Evolutionary conservation across 2,888 invertebrate genomes (phyloP), one percentile per base, ranked within the genome.

Genomic region (Callimorpha dominula): DNA sequence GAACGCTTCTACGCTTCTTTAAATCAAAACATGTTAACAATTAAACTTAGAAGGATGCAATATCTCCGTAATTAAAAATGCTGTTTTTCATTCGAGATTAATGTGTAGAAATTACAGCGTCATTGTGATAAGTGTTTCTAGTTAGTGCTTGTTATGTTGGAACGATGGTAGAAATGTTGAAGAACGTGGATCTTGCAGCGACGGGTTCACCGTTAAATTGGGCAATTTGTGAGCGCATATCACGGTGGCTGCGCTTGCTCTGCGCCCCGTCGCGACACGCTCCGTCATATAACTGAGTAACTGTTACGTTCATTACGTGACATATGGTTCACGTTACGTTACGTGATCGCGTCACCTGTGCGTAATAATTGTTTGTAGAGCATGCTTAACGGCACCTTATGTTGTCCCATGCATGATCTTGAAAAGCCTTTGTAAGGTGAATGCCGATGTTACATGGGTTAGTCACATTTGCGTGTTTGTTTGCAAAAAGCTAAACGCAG

Each of bases 161-260:
- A 80, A 70, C 75, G 52, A 81, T 78, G 78, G 78, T 83, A 84
- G 82, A 78, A 86, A 81, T 80, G 85, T 72, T 78, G 76, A 79
- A 75, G 72, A 76, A 78, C 78, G 76, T 75, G 77, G 78, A 81
- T 74, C 79, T 77, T 71, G 75, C 70, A 80, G 77, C 80, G 83
- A 67, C 73, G 80, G 78, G 76, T 90, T 89, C 91, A 93, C 94
- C 94, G 95, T 95, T 94, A 95, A 95, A 94, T 94, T 94, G 92
- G 93, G 88, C 92, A 93, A 93, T 95, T 94, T 92, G 89, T 89
- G 89, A 85, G 89, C 88, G 87, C 89, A 90, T 83, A 82, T 86
- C 85, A 91, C 93, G 93, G 93, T 92, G 88, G 90, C 85, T 93
- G 93, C 88, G 88, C 86, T 82, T 83, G 87, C 80, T 71, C 85